Evolutionary conservation across 2,888 invertebrate genomes (phyloP), one percentile per base, ranked within the genome.

Genomic region (Caenorhabditis macrosperma): DNA sequence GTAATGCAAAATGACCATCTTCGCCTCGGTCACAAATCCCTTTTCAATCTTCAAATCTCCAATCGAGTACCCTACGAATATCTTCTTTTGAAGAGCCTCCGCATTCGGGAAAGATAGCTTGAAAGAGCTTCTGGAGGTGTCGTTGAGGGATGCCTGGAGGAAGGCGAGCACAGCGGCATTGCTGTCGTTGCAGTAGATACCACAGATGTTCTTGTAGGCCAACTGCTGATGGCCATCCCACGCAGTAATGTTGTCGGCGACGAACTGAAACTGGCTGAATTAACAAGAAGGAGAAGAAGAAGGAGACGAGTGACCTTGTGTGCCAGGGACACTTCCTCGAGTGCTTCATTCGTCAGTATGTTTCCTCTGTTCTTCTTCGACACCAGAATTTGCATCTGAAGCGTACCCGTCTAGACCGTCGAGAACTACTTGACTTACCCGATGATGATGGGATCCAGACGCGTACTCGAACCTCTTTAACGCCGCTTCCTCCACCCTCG

Each of bases 301-400:
- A 22, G 38, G 38, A 44, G 20, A 48, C 26, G 28, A 55, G 50
- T 38, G 48, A 83, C 82, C 69, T 79, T 81, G 60, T 84, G 85
- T 61, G 83, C 82, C 15, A 69, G 67, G 1, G 78, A 76, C 33
- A 89, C 82, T 69, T 89, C 88, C 20, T 74, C 74, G 38, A 89
- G 74, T 26, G 81, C 71, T 35, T 80, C 68, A 35, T 59, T 63
- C 28, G 85, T 76, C 44, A 89, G 72, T 54, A 89, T 66, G 61
- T 86, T 86, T 4, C 82, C 85, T 35, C 81, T 82, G 66, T 89
- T 88, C 69, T 88, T 89, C 12, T 87, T 74, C 12, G 86, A 84
- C 9, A 89, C 87, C 24, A 89, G 69, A 9, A 89, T 82, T 87
- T 89, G 89, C 76, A 89, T 88, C 89, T 89, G 75, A 76, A 87